A percentile compares a stretch with the other conserved stretches of the same genome.
Evolutionary conservation across 2,113 vertebrate genomes (phyloP).

Genomic region (Poeciliopsis occidentalis): DNA sequence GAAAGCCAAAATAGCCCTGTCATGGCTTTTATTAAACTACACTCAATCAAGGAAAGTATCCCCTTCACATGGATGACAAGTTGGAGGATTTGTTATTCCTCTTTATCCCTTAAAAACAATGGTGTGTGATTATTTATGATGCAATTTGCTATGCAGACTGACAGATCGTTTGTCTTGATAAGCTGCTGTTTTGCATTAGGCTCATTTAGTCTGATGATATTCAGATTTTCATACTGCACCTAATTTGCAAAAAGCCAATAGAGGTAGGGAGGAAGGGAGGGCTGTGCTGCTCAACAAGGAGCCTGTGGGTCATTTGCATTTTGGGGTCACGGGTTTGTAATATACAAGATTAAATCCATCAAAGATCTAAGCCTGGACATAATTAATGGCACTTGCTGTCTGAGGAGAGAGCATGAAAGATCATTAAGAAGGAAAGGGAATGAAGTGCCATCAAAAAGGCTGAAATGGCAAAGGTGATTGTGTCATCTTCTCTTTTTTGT

Average conservation of each 20-base stretch:
- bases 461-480: constrained; percentile 58
- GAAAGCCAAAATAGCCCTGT: constrained; percentile 50
- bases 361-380: constrained; percentile 72
- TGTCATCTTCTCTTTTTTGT: constrained; percentile 41
- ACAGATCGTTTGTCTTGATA: constrained; percentile 81
- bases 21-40: constrained; percentile 57
- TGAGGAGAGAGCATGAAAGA: constrained; percentile 60
- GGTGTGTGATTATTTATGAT: constrained; percentile 76
- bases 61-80: constrained; percentile 68
- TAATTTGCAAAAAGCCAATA: constrained; percentile 80
- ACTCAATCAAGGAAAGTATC: constrained; percentile 72
- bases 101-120: constrained; percentile 74
- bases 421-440: constrained; percentile 57
- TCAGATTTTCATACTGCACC: constrained; percentile 76
- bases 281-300: constrained; percentile 49
- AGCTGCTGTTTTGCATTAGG: constrained; percentile 78
- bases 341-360: constrained; percentile 85
- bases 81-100: constrained; percentile 74
- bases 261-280: constrained; percentile 2
- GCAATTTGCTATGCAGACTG: constrained; percentile 72
- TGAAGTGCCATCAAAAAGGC: constrained; percentile 54
- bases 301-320: constrained; percentile 76
- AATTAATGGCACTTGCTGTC: constrained; percentile 77
- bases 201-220: constrained; percentile 82
- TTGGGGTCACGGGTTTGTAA: constrained; percentile 76